Conservation (phyloP, 2,113 vertebrate genomes). For the Elephas maximus region DNA sequence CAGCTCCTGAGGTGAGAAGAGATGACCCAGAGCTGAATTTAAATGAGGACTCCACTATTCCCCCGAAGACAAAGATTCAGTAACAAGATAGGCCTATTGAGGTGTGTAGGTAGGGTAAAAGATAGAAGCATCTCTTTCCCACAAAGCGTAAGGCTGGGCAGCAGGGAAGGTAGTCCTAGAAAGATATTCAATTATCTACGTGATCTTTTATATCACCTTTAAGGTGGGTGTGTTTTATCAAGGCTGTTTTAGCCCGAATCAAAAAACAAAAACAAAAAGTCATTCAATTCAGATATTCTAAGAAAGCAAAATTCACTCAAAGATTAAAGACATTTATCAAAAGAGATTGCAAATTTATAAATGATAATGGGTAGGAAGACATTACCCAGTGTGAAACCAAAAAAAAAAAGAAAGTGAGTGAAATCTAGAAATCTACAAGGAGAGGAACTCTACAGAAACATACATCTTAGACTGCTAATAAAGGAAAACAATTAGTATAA, state of each 20-base stretch:
- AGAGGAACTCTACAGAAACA: background rate
- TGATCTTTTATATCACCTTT: background rate
- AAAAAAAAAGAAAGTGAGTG: background rate
- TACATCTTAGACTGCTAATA: conserved; percentile 14
- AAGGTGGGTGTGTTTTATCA: background rate
- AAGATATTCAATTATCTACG: background rate
- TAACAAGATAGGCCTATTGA: background rate
- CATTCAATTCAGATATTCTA: background rate
- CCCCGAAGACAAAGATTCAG: background rate
- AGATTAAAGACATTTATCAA: conserved; percentile 60
- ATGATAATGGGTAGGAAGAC: conserved; percentile 38
- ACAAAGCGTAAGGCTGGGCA: background rate
- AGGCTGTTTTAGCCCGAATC: background rate
- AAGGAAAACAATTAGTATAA: conserved; percentile 15
- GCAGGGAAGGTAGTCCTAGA: background rate
- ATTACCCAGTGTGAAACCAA: conserved; percentile 18
- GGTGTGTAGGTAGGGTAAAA: background rate
- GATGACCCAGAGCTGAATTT: background rate
- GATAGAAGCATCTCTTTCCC: background rate
- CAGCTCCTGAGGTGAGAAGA: background rate
- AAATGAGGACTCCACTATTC: background rate
- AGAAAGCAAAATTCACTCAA: conserved; percentile 33
- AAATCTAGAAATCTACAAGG: conserved; percentile 14
- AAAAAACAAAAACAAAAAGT: background rate
- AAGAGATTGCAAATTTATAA: background rate